Evolutionary conservation across 2,888 invertebrate species (phyloP), one percentile per base, ranked within the genome.

Genomic region (Caenorhabditis panamensis): DNA sequence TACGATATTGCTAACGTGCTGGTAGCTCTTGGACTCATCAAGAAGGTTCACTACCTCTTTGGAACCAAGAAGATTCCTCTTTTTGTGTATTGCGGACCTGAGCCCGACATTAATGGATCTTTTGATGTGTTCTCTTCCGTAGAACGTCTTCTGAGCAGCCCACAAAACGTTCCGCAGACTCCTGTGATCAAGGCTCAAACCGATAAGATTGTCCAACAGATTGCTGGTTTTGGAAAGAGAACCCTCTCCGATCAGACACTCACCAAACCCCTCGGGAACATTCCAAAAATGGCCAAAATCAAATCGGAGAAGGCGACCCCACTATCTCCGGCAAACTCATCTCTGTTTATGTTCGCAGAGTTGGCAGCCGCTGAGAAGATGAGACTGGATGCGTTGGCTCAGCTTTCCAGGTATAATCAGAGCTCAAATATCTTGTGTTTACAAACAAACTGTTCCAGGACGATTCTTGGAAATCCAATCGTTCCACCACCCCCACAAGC

Each of bases 1-100:
- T 95, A 95, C 91, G 95, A 95, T 91, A 94, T 95, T 87, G 94
- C 95, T 77, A 95, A 95, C 92, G 94, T 95, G 84, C 93, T 95
- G 87, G 94, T 94, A 84, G 94, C 94, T 79, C 93, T 95, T 91
- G 94, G 94, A 86, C 93, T 95, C 84, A 94, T 95, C 89, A 93
- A 93, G 90, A 94, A 94, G 91, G 94, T 94, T 78, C 92, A 92
- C 82, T 89, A 90, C 64, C 84, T 89, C 9, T 90, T 90, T 66
- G 90, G 90, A 26, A 90, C 90, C 26, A 90, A 90, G 83, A 90
- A 90, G 69, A 90, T 90, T 49, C 90, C 90, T n/a, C 86, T 90
- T 4, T 90, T 90, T 82, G 87, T 88, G n/a, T 90, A 90, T 76
- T 88, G 87, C 47, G 90, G 90, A 1, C 90, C 90, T 2, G 88